Evolutionary conservation across 2,888 invertebrate species (phyloP), one percentile per base, ranked within the genome.

Genomic region (Plagiodera versicolora): DNA sequence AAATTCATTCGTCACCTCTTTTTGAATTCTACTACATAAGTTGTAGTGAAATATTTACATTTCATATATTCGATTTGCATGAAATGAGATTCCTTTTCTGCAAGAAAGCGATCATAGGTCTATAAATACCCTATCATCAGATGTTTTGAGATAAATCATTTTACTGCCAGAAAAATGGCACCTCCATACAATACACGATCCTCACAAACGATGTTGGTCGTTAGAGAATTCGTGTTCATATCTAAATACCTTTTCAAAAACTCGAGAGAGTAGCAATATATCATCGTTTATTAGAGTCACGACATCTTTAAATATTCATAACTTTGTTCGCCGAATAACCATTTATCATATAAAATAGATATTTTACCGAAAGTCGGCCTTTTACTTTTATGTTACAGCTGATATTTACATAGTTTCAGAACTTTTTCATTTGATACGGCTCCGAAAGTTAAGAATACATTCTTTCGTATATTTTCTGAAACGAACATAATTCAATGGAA

Each of bases 211-310:
- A 62, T 63, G 56, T 57, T 56, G 39, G 62, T 65, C 65, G 67
- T 63, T 66, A 65, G 63, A 49, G 54, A 52, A 61, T 32, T 54
- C 54, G 61, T 58, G 57, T 50, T 57, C 50, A 48, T 63, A 65
- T 60, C 53, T 64, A 57, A 65, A 66, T 66, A 67, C 66, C 65
- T 64, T 61, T 63, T 55, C 61, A 58, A 60, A 63, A 67, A 65
- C 66, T 64, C 62, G 69, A 66, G 69, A 68, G 70, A 64, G 69
- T 63, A 61, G 68, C 65, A 64, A 72, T 73, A 71, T 67, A 74
- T 74, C 72, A 72, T 72, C 72, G 67, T 74, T 72, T 73, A 74
- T 74, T 72, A 72, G 70, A 70, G 70, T 69, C 61, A 44, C 53
- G 53, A 67, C 72, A 71, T 72, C 72, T 70, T 73, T 74, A 70